Evolutionary conservation across 2,888 invertebrate species (phyloP).

Genomic region (Nomada fucata): DNA sequence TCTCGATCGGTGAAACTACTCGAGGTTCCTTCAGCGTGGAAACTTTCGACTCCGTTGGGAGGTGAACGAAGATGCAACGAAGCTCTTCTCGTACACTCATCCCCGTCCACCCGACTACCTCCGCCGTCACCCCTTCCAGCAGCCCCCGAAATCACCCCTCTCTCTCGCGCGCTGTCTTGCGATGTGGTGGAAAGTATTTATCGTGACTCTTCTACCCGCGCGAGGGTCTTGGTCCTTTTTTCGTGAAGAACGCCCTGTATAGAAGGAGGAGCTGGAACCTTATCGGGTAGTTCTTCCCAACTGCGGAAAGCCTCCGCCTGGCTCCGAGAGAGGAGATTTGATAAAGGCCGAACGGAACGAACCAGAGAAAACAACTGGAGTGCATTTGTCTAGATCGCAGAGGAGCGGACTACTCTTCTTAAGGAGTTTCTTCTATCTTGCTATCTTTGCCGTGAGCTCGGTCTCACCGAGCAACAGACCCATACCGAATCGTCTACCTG

Average conservation of each 20-base stretch:
- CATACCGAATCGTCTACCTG: slow-evolving; percentile 42
- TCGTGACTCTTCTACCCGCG: slow-evolving; percentile 71
- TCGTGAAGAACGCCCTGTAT: slow-evolving; percentile 69
- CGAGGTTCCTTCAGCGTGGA: slow-evolving; percentile 73
- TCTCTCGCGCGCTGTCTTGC: slow-evolving; percentile 61
- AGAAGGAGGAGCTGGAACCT: slow-evolving; percentile 64
- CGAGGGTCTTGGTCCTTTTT: slow-evolving; percentile 69
- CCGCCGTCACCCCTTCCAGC: slow-evolving; percentile 19
- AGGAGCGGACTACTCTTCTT: slow-evolving; percentile 79
- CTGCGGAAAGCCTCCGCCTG: slow-evolving; percentile 72
- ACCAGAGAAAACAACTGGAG: slow-evolving; percentile 79
- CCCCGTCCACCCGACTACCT: slow-evolving; percentile 35
- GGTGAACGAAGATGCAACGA: slow-evolving; percentile 70
- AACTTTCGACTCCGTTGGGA: slow-evolving; percentile 71
- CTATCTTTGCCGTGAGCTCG: slow-evolving; percentile 73
- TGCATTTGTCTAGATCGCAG: slow-evolving; percentile 82
- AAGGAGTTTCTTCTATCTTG: slow-evolving; percentile 80
- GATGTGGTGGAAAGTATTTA: slow-evolving; percentile 77
- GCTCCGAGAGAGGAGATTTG: slow-evolving; percentile 76
- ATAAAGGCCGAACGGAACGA: slow-evolving; percentile 79
- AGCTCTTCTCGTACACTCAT: slow-evolving; percentile 61
- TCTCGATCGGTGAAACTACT: slow-evolving; percentile 75
- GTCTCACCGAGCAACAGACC: slow-evolving; percentile 74
- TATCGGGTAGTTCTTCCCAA: slow-evolving; percentile 73
- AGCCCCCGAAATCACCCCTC: slow-evolving; percentile 23